These are phyloP conservation scores for Pollenia labialis DNA, from an alignment of 2,888 invertebrate genomes.

Conservation along the genomic window DNA sequence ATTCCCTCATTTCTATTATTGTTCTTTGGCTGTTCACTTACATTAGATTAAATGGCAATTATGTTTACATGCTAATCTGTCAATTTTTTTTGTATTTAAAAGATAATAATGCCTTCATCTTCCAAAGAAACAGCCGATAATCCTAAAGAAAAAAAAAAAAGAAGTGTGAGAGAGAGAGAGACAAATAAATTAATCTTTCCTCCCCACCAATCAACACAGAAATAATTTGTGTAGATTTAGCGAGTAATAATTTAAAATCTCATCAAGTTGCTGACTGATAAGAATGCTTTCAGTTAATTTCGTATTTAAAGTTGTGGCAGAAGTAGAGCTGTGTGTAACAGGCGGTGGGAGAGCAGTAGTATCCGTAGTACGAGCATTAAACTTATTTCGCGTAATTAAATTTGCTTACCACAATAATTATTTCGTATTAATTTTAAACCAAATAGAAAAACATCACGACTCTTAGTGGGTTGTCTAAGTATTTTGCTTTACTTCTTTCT, in stretches of 20 bases:
- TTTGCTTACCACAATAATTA: conserved; percentile 21
- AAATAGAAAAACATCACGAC: conserved; percentile 30
- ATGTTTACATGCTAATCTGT: background rate
- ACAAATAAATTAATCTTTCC: background rate
- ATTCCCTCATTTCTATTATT: too few relatives aligned
- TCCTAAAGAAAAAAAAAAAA: background rate
- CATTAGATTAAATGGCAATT: too few relatives aligned
- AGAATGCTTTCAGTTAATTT: conserved; percentile 7
- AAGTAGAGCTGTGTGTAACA: too few relatives aligned
- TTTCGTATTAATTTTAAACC: conserved; percentile 17
- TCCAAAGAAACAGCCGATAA: background rate
- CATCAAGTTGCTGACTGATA: conserved; percentile 10
- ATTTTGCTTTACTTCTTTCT: background rate
- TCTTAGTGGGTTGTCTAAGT: background rate
- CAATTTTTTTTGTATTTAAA: background rate
- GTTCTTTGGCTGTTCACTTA: too few relatives aligned
- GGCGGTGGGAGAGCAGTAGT: background rate
- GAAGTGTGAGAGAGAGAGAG: background rate
- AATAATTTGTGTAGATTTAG: conserved; percentile 8
- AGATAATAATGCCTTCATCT: background rate
- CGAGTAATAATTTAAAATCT: conserved; percentile 13
- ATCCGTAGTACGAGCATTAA: background rate
- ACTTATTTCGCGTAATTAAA: conserved; percentile 45
- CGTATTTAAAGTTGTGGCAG: background rate
- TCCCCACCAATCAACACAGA: background rate